Conservation (phyloP, 37 sponge, comb jelly and placozoan species). For the Ianthella basta region DNA sequence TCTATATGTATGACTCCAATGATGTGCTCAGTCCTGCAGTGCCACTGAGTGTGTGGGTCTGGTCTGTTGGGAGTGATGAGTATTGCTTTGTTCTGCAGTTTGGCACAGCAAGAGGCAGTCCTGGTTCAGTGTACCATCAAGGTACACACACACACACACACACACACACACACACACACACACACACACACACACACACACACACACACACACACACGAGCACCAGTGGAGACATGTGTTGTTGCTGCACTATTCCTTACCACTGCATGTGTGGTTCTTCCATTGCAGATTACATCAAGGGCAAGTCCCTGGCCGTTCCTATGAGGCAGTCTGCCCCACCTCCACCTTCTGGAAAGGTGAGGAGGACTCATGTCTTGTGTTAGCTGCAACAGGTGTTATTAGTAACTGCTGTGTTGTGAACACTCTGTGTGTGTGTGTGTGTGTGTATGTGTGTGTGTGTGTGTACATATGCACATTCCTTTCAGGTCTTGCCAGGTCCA, state of each 20-base stretch:
- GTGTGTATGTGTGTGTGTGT: too few relatives aligned
- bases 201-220: not conserved
- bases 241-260: constrained; percentile 36
- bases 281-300: constrained; percentile 28
- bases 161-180: not conserved
- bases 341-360: constrained; percentile 39
- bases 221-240: too few relatives aligned
- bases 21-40: too few relatives aligned
- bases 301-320: not conserved
- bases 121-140: constrained; percentile 54
- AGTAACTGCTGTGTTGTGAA: constrained; percentile 44
- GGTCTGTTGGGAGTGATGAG: too few relatives aligned
- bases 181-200: not conserved
- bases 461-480: not conserved
- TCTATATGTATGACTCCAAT: not conserved
- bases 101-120: constrained; percentile 35
- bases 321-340: not conserved
- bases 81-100: constrained; percentile 16
- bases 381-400: constrained; percentile 31
- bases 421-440: not conserved
- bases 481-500: not conserved
- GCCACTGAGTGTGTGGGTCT: too few relatives aligned
- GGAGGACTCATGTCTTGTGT: not conserved
- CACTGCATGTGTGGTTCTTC: too few relatives aligned
- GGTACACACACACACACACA: constrained; percentile 8